Base-by-base conservation (phyloP, 2,888 invertebrate species). In the Eupithecia abbreviata region DNA sequence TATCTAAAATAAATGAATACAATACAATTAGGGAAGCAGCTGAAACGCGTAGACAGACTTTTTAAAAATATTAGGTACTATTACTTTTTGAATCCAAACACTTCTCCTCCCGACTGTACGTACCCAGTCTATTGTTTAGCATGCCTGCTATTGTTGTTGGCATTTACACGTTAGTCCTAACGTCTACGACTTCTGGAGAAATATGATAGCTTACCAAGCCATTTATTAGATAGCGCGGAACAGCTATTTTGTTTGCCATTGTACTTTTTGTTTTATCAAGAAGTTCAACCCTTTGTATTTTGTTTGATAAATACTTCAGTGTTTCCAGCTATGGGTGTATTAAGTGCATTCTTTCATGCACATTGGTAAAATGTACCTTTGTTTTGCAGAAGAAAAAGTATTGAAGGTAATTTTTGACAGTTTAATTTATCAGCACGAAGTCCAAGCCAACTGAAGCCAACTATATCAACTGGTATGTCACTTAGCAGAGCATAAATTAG, bases 151-250 rank as follows among this genome's bases (percentile, higher is more conserved):
- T 83, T 84, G 85, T 87, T 86, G 85, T 85, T 83, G 75, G 88
- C 85, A 89, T 90, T 90, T 87, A 89, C 90, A 87, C 86, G 88
- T 87, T 87, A 85, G 83, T 83, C 79, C 75, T 78, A 82, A 81
- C 82, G 85, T 85, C 85, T 86, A 82, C 82, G 80, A 84, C 82
- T 86, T 83, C 82, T 78, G 76, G 84, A 88, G 90, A 90, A 90
- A 91, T 91, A 91, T 90, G 89, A 91, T 86, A 82, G 79, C 78
- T 79, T 74, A 51, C 70, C 49, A 85, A 86, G 86, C 89, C 87
- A 88, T 85, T 85, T 84, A 75, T 77, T 75, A 41, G 76, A 49
- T n/a, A 72, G 71, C 47, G 42, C 66, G 41, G 43, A 71, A 67
- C 65, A 55, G 71, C 69, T 66, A 73, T 75, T 78, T 76, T 66